These are phyloP conservation scores for Ladona fulva DNA, from an alignment of 1,140 invertebrate species.

Conservation along the genomic window DNA sequence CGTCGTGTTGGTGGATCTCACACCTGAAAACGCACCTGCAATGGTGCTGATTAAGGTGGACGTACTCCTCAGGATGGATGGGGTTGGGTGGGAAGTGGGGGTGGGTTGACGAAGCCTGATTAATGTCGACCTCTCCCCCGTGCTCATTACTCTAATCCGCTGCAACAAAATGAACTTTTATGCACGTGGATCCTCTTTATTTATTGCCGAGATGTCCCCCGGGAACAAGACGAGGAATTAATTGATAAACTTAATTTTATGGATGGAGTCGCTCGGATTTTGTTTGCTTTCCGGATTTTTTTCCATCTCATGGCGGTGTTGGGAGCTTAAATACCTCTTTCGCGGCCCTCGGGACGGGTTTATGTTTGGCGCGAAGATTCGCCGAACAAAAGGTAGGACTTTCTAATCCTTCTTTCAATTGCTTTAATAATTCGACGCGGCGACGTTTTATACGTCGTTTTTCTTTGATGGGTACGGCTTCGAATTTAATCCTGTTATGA, in stretches of 20 bases:
- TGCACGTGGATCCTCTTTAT: neutral
- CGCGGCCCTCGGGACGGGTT: too few relatives aligned
- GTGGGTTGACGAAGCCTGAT: neutral
- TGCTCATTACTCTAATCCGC: neutral
- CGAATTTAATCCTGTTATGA: too few relatives aligned
- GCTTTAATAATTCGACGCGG: too few relatives aligned
- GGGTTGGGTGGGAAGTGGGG: neutral
- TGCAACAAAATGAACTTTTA: neutral
- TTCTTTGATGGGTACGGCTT: too few relatives aligned
- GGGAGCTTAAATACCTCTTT: too few relatives aligned
- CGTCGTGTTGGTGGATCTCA: neutral
- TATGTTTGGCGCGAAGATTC: too few relatives aligned
- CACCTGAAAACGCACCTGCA: neutral
- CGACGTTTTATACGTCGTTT: too few relatives aligned
- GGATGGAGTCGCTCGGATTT: too few relatives aligned
- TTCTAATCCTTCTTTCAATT: too few relatives aligned
- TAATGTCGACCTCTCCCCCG: neutral
- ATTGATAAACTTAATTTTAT: neutral
- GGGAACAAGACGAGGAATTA: neutral
- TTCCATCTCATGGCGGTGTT: too few relatives aligned
- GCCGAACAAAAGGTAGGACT: too few relatives aligned
- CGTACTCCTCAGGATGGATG: neutral
- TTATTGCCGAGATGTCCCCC: neutral
- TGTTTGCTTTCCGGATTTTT: too few relatives aligned
- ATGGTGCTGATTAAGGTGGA: neutral